These are phyloP conservation scores for Formica exsecta DNA, from an alignment of 1,140 invertebrate genomes.

Conservation along the genomic window DNA sequence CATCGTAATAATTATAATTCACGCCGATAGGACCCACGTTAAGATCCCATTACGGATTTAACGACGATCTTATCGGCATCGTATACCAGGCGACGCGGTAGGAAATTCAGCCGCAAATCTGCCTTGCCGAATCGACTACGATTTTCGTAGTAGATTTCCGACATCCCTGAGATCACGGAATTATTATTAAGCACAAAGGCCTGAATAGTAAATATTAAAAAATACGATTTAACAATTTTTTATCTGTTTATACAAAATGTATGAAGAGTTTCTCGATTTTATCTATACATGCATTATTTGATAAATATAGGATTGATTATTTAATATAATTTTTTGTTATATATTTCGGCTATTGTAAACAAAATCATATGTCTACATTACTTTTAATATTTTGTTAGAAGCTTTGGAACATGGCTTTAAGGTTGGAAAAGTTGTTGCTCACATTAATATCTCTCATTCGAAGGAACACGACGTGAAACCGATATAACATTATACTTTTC, in stretches of 20 bases:
- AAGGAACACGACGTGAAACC: not conserved
- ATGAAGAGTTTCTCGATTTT: not conserved
- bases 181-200: not conserved
- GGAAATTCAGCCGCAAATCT: conserved; percentile 77
- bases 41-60: conserved; percentile 79
- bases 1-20: conserved; percentile 78
- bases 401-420: not conserved
- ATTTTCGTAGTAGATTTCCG: conserved; percentile 31
- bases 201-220: not conserved
- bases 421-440: not conserved
- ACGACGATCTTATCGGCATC: conserved; percentile 74
- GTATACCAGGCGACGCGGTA: conserved; percentile 65
- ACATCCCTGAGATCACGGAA: conserved; percentile 12
- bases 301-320: not conserved
- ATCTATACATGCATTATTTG: not conserved
- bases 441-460: not conserved
- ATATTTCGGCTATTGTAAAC: not conserved
- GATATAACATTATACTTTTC: conserved; percentile 39
- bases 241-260: not conserved
- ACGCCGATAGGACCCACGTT: conserved; percentile 68
- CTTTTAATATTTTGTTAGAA: not conserved
- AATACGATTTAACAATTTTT: not conserved
- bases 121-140: conserved; percentile 60
- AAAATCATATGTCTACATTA: not conserved
- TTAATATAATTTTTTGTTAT: not conserved